Conservation (phyloP, 2,113 vertebrate species). For the Pseudorasbora parva region DNA sequence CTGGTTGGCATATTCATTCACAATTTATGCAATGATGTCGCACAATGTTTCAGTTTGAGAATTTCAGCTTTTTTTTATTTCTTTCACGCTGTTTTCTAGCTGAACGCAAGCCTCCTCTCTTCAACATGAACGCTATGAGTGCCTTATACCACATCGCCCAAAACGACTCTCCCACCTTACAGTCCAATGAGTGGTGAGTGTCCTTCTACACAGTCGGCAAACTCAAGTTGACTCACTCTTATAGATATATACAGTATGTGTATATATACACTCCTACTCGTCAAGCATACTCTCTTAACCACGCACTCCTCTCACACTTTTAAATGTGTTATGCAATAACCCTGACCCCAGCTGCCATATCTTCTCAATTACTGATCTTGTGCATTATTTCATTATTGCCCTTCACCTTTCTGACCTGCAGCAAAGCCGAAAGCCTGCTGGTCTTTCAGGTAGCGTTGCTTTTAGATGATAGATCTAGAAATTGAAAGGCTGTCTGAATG, state of each 20-base stretch:
- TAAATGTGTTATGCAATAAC: slow-evolving; percentile 16
- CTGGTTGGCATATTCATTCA: not conserved
- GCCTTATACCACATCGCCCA: slow-evolving; percentile 99
- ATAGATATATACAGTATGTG: slow-evolving; percentile 2
- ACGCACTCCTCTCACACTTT: slow-evolving; percentile 4
- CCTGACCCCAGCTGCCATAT: not conserved
- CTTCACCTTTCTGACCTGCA: not conserved
- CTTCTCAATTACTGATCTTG: slow-evolving; percentile 6
- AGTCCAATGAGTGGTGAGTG: slow-evolving; percentile 97
- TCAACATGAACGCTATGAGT: slow-evolving; percentile 99
- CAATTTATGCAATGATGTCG: not conserved
- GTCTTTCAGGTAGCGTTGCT: not conserved
- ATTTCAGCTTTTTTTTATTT: not conserved
- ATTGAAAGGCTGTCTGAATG: not conserved
- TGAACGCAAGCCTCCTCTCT: slow-evolving; percentile 97
- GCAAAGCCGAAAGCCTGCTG: not conserved
- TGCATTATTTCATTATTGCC: not conserved
- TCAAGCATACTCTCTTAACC: slow-evolving; percentile 7
- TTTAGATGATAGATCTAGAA: not conserved
- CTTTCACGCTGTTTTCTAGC: slow-evolving; percentile 73
- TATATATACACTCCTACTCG: slow-evolving; percentile 1
- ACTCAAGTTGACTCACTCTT: slow-evolving; percentile 10
- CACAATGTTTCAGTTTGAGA: not conserved
- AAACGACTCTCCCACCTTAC: slow-evolving; percentile 95
- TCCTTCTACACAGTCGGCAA: slow-evolving; percentile 11